Conservation (phyloP, 2,888 invertebrate genomes). For the Drosophila emarginata region DNA sequence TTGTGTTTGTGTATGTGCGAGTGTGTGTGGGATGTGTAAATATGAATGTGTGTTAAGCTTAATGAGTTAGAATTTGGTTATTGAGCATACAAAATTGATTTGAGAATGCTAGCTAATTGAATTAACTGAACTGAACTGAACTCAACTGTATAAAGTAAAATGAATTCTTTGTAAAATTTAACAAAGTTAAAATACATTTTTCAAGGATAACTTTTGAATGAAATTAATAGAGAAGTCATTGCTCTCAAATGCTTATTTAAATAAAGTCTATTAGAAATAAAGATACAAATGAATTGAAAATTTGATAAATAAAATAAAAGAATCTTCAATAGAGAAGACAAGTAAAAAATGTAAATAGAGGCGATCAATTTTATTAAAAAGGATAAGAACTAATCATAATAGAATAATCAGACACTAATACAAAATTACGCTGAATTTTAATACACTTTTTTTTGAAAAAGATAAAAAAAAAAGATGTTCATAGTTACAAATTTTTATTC, state of each 20-base stretch:
- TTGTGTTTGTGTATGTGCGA: background rate
- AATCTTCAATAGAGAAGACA: too few species aligned
- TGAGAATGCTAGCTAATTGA: constrained; percentile 18
- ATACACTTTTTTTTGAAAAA: too few species aligned
- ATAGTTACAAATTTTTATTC: too few species aligned
- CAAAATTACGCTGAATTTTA: too few species aligned
- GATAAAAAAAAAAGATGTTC: too few species aligned
- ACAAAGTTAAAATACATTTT: background rate
- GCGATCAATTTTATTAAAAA: too few species aligned
- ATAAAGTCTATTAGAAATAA: background rate
- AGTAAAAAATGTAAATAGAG: too few species aligned
- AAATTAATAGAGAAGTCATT: background rate
- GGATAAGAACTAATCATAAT: too few species aligned
- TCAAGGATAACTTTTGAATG: background rate
- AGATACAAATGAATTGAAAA: background rate
- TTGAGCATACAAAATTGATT: constrained; percentile 26
- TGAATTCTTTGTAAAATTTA: background rate
- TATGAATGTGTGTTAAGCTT: constrained; percentile 30
- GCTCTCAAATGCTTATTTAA: background rate
- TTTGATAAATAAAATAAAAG: too few species aligned
- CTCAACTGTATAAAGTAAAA: background rate
- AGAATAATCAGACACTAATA: too few species aligned
- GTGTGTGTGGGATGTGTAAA: constrained; percentile 25
- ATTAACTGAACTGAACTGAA: constrained; percentile 14
- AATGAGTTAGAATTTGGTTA: constrained; percentile 49